These are phyloP conservation scores for Pelobates cultripes DNA, from an alignment of 2,797 vertebrate species.

Conservation along the genomic window DNA sequence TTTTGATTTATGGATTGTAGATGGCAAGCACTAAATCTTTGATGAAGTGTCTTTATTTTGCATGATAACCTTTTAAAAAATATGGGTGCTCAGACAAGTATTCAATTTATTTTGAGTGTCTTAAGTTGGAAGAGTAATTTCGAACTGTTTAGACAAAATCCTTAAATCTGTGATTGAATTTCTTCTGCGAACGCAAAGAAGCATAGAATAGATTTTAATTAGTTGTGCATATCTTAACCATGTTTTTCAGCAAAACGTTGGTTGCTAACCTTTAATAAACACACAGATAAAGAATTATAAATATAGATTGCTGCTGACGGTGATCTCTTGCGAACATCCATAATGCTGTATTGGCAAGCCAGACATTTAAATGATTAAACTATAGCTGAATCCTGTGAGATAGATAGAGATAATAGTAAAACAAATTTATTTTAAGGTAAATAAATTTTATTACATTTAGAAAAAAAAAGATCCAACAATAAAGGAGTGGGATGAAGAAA, in stretches of 20 bases:
- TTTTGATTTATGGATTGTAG: slow-evolving; percentile 59
- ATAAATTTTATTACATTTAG: too few relatives aligned
- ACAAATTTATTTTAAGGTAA: too few relatives aligned
- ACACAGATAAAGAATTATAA: slow-evolving; percentile 52
- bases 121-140: slow-evolving; percentile 48
- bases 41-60: slow-evolving; percentile 54
- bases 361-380: too few relatives aligned
- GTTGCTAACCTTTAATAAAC: slow-evolving; percentile 59
- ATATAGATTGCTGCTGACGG: background rate
- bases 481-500: too few relatives aligned
- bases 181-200: slow-evolving; percentile 7
- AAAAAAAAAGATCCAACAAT: too few relatives aligned
- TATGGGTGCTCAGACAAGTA: slow-evolving; percentile 40
- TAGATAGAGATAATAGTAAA: too few relatives aligned
- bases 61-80: slow-evolving; percentile 52
- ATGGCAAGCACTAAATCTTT: slow-evolving; percentile 43
- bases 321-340: background rate
- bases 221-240: slow-evolving; percentile 24
- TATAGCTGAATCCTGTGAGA: too few relatives aligned
- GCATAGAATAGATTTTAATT: slow-evolving; percentile 42
- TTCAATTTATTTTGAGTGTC: slow-evolving; percentile 52
- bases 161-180: slow-evolving; percentile 48
- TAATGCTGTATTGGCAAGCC: too few relatives aligned
- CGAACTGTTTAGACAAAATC: slow-evolving; percentile 13
- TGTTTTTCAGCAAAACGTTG: slow-evolving; percentile 30